phyloP scores from a whole-genome alignment of 2,888 invertebrate species.

The Malachius bipustulatus region DNA sequence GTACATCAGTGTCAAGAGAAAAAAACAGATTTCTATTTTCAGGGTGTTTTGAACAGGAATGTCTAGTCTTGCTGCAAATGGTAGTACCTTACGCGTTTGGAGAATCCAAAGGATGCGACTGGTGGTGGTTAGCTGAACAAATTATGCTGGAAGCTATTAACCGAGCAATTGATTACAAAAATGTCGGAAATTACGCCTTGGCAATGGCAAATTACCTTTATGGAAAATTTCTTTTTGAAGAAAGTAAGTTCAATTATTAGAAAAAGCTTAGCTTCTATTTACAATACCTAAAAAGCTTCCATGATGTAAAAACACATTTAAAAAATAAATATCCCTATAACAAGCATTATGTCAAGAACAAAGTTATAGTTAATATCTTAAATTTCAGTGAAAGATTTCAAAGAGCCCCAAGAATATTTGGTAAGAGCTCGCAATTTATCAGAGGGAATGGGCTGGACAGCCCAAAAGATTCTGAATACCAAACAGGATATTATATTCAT shows the following conservation, averaged over 20 bases:
- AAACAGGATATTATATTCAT: constrained; percentile 35
- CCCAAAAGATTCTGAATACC: constrained; percentile 21
- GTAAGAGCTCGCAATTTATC: constrained; percentile 22
- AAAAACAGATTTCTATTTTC: constrained; percentile 7
- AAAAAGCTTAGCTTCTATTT: too few relatives aligned
- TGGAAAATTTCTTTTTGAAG: constrained; percentile 30
- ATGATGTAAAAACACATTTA: too few relatives aligned
- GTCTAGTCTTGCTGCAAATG: constrained; percentile 35
- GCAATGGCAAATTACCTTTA: constrained; percentile 42
- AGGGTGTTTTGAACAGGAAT: constrained; percentile 22
- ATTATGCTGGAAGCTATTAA: constrained; percentile 40
- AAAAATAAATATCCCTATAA: too few relatives aligned
- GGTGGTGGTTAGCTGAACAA: constrained; percentile 47
- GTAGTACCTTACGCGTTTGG: constrained; percentile 35
- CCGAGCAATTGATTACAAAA: constrained; percentile 35
- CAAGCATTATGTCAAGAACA: constrained; percentile 5
- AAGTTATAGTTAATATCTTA: constrained; percentile 2
- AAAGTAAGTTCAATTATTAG: neutral
- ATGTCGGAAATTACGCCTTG: constrained; percentile 41
- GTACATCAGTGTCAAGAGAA: constrained; percentile 24
- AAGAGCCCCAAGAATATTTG: constrained; percentile 24
- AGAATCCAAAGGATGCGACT: constrained; percentile 41
- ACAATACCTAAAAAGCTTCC: too few relatives aligned
- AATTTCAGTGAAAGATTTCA: constrained; percentile 22
- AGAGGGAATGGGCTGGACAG: constrained; percentile 33